phyloP scores from a whole-genome alignment of 2,888 invertebrate species.

The Andrena hattorfiana region DNA sequence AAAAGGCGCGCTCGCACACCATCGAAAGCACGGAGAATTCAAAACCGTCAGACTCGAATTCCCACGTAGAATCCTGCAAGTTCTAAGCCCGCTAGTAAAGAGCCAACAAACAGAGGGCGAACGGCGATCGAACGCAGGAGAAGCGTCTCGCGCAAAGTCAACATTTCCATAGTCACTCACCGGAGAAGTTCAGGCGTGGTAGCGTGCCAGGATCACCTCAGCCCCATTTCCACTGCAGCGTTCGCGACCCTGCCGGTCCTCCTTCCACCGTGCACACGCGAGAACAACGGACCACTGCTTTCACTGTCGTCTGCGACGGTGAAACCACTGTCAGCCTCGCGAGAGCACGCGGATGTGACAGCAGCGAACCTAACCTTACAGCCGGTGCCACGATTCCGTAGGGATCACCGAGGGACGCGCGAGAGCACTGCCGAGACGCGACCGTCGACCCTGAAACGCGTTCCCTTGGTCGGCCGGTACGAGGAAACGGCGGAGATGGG shows the following conservation, averaged over 20 bases:
- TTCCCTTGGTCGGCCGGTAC: neutral
- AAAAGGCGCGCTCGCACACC: neutral
- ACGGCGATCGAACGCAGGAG: conserved; percentile 2
- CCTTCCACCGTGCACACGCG: neutral
- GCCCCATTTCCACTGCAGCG: neutral
- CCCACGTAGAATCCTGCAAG: neutral
- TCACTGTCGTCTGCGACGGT: conserved; percentile 4
- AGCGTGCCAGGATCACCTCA: conserved; percentile 4
- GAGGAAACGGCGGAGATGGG: neutral
- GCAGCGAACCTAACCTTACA: conserved; percentile 54
- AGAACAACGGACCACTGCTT: neutral
- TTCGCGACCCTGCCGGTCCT: neutral
- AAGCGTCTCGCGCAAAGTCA: neutral
- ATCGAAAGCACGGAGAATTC: neutral
- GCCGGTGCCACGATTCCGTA: conserved; percentile 22
- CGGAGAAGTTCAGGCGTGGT: conserved; percentile 26
- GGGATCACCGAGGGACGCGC: neutral
- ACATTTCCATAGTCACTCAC: conserved; percentile 1
- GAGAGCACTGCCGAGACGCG: conserved; percentile 9
- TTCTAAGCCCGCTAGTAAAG: neutral
- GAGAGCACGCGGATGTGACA: conserved; percentile 54
- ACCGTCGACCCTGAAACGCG: conserved; percentile 36
- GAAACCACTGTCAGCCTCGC: neutral
- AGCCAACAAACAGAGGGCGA: neutral
- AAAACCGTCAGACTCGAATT: neutral